phyloP scores from a whole-genome alignment of 2,797 vertebrate species.

The Smutsia temminckii region DNA sequence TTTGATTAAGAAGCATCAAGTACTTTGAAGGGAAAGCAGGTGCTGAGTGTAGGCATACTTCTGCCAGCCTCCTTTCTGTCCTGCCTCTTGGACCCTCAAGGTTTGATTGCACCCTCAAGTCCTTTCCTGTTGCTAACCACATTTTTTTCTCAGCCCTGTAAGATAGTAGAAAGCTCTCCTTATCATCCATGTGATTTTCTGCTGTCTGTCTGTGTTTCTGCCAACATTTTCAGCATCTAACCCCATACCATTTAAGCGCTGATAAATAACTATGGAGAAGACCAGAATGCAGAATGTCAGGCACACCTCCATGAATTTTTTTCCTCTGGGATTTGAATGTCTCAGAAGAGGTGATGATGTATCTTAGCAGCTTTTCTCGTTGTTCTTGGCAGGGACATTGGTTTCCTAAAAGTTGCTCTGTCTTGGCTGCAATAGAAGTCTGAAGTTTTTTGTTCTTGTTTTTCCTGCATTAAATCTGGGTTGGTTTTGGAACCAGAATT shows the following conservation, averaged over 20 bases:
- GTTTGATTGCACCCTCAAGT: neutral
- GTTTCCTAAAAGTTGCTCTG: slow-evolving; percentile 38
- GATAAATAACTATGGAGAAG: neutral
- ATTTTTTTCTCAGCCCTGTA: neutral
- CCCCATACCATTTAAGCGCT: neutral
- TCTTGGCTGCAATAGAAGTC: neutral
- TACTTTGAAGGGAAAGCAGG: neutral
- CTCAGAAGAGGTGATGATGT: neutral
- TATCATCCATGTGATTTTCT: neutral
- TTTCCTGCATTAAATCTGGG: neutral
- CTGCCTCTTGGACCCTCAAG: neutral
- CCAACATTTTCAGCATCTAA: neutral
- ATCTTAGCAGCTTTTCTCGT: neutral
- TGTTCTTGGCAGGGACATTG: neutral
- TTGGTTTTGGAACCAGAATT: slow-evolving; percentile 27
- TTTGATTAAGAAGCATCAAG: neutral
- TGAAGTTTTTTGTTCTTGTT: neutral
- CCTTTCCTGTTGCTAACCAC: neutral
- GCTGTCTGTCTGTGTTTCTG: neutral
- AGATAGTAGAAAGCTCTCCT: neutral
- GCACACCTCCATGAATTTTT: neutral
- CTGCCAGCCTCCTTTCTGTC: neutral
- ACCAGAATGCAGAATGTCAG: neutral
- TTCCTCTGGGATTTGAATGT: neutral
- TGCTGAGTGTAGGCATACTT: neutral